phyloP scores from a whole-genome alignment of 1,140 invertebrate species.

The Elymnias hypermnestra region DNA sequence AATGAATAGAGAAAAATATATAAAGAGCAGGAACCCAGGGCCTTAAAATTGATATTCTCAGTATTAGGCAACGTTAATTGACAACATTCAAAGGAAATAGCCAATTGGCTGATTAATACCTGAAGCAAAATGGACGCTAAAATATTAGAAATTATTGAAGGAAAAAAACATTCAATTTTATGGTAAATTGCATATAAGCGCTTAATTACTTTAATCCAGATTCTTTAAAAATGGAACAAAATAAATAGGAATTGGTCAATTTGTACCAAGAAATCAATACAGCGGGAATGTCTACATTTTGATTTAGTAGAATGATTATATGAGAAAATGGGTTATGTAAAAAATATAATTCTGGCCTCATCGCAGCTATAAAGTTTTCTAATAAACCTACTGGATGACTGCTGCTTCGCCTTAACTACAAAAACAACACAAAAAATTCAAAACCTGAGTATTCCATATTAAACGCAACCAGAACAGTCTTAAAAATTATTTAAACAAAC shows the following conservation, averaged over 20 bases:
- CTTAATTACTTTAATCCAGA: no score
- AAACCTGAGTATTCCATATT: conserved; percentile 29
- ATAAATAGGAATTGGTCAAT: conserved; percentile 21
- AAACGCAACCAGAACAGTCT: conserved; percentile 28
- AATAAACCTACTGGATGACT: conserved; percentile 66
- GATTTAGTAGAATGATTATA: neutral
- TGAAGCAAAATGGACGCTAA: no score
- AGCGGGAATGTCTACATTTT: conserved; percentile 23
- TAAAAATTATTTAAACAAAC: conserved; percentile 29
- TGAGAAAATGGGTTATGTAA: neutral
- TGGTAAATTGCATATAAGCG: no score
- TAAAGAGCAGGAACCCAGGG: no score
- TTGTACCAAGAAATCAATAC: conserved; percentile 37
- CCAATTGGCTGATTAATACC: no score
- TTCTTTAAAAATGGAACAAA: no score
- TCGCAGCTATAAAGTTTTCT: conserved; percentile 63
- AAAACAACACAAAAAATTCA: conserved; percentile 22
- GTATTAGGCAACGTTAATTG: no score
- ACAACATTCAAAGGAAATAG: no score
- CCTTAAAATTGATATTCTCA: no score
- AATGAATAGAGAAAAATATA: no score
- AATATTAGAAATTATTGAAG: no score
- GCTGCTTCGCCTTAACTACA: conserved; percentile 16
- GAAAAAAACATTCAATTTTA: no score
- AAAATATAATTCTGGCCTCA: conserved; percentile 41